phyloP scores from a whole-genome alignment of 2,888 invertebrate species.

The Urechis unicinctus region DNA sequence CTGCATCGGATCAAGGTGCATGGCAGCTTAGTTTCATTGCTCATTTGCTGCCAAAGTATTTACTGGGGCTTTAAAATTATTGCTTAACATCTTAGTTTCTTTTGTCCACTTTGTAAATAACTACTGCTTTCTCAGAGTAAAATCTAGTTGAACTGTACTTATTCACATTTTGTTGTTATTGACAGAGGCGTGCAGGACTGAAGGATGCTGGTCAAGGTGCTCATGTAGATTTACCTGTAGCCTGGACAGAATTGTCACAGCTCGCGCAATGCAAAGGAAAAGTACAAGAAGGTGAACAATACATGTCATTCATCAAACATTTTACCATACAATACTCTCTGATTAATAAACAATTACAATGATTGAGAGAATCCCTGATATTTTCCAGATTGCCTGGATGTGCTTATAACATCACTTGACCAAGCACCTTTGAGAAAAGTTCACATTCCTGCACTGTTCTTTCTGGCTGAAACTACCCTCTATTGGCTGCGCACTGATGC shows the following conservation, averaged over 20 bases:
- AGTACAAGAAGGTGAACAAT: conserved; percentile 42
- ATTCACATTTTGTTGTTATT: not conserved
- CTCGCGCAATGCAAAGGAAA: conserved; percentile 47
- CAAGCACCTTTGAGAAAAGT: conserved; percentile 41
- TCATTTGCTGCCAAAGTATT: no score
- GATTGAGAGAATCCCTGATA: not conserved
- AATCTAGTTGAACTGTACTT: not conserved
- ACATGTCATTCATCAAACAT: not conserved
- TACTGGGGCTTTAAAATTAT: no score
- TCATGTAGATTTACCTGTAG: conserved; percentile 45
- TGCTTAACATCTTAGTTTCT: no score
- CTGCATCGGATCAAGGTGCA: conserved; percentile 45
- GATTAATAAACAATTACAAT: no score
- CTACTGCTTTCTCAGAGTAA: not conserved
- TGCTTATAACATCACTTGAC: conserved; percentile 43
- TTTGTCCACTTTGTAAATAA: no score
- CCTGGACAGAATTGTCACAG: conserved; percentile 49
- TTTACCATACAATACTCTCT: no score
- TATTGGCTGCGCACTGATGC: conserved; percentile 49
- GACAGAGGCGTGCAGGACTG: conserved; percentile 40
- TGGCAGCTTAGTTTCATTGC: not conserved
- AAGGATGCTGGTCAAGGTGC: conserved; percentile 31
- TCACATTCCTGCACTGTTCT: conserved; percentile 48
- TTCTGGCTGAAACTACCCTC: conserved; percentile 47
- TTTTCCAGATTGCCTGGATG: conserved; percentile 44